phyloP scores from a whole-genome alignment of 2,797 vertebrate species.

The Epinephelus coioides region DNA sequence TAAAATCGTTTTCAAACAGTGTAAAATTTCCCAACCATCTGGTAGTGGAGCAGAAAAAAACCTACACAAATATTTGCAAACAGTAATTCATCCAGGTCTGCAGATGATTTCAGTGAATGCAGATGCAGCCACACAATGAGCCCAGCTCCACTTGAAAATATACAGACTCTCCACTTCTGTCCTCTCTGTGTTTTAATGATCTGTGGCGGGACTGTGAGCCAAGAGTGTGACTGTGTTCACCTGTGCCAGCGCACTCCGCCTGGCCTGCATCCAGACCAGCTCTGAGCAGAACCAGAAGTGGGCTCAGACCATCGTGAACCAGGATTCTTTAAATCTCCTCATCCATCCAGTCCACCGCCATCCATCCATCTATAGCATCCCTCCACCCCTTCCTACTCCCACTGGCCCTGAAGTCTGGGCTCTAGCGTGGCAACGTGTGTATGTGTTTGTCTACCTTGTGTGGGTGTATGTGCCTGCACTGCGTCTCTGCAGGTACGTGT shows the following conservation, averaged over 20 bases:
- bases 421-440: constrained; percentile 76
- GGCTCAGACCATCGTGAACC: constrained; percentile 41
- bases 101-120: constrained; percentile 63
- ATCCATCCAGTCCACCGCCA: constrained; percentile 62
- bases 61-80: constrained; percentile 59
- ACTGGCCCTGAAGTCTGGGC: constrained; percentile 61
- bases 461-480: constrained; percentile 31
- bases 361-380: constrained; percentile 64
- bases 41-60: constrained; percentile 22
- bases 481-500: constrained; percentile 52
- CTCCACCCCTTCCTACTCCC: constrained; percentile 73
- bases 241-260: constrained; percentile 73
- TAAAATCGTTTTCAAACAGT: constrained; percentile 60
- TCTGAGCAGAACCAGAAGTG: constrained; percentile 74
- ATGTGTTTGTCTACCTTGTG: constrained; percentile 39
- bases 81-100: constrained; percentile 57
- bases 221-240: constrained; percentile 72
- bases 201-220: constrained; percentile 57
- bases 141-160: constrained; percentile 60
- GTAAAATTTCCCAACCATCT: constrained; percentile 61
- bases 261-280: constrained; percentile 66
- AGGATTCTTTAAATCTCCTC: constrained; percentile 55
- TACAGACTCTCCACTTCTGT: constrained; percentile 59
- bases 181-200: constrained; percentile 68
- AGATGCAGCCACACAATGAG: constrained; percentile 69